These are phyloP conservation scores for Bradypodion ventrale DNA, from an alignment of 2,797 vertebrate species.

Conservation along the genomic window DNA sequence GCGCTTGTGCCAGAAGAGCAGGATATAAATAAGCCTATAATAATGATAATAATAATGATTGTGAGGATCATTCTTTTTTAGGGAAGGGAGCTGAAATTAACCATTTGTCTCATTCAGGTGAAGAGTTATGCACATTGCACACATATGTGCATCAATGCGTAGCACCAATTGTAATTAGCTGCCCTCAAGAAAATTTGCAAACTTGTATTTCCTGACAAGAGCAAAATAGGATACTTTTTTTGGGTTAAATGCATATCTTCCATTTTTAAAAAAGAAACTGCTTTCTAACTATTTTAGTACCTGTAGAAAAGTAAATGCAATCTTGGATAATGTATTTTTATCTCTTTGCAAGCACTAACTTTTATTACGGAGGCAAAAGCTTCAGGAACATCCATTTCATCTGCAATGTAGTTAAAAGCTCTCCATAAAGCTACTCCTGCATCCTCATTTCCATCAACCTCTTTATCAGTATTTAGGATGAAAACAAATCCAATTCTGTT, in stretches of 20 bases:
- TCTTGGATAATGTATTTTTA: conserved; percentile 18
- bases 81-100: not conserved
- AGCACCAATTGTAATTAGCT: not conserved
- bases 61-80: not conserved
- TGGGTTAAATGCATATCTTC: not conserved
- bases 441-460: conserved; percentile 84
- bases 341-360: conserved; percentile 78
- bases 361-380: conserved; percentile 86
- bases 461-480: conserved; percentile 85
- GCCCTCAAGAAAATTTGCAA: not conserved
- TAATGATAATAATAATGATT: too few species aligned
- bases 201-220: conserved; percentile 5
- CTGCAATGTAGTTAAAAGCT: conserved; percentile 88
- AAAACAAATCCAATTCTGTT: conserved; percentile 95
- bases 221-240: conserved; percentile 19
- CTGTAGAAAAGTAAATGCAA: conserved; percentile 1
- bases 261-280: not conserved
- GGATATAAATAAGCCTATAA: too few species aligned
- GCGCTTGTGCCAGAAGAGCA: too few species aligned
- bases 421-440: conserved; percentile 90
- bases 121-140: not conserved
- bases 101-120: not conserved
- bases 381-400: conserved; percentile 85
- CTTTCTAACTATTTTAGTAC: not conserved
- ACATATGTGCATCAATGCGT: too few species aligned